phyloP scores from a whole-genome alignment of 2,113 vertebrate species.

The Calidris pygmaea region DNA sequence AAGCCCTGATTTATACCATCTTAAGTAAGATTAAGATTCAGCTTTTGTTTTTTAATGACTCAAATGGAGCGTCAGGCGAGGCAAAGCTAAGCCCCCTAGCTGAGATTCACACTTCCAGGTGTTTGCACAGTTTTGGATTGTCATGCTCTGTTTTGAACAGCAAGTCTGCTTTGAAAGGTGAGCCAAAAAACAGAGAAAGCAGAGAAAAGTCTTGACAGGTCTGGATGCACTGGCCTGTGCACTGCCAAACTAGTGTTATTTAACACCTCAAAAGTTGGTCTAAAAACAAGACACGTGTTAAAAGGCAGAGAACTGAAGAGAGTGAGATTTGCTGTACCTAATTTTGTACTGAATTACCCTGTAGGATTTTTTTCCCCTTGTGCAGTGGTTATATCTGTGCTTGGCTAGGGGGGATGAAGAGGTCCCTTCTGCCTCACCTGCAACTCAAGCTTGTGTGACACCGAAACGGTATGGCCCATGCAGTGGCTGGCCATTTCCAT shows the following conservation, averaged over 20 bases:
- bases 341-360: not conserved
- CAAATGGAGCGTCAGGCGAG: not conserved
- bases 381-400: too few species aligned
- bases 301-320: not conserved
- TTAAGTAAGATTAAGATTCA: not conserved
- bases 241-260: not conserved
- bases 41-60: not conserved
- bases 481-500: not conserved
- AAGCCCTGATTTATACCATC: not conserved
- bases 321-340: not conserved
- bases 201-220: not conserved
- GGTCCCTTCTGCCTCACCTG: not conserved
- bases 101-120: not conserved
- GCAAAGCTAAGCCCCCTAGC: not conserved
- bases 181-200: not conserved
- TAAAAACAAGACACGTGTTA: not conserved
- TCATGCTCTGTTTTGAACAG: not conserved
- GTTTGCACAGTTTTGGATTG: accelerated
- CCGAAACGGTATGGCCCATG: accelerated
- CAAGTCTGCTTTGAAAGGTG: not conserved
- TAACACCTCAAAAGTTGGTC: not conserved
- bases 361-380: not conserved
- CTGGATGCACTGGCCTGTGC: not conserved
- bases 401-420: not conserved
- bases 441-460: not conserved